phyloP scores from a whole-genome alignment of 2,113 vertebrate genomes.

The Hippoglossus stenolepis region DNA sequence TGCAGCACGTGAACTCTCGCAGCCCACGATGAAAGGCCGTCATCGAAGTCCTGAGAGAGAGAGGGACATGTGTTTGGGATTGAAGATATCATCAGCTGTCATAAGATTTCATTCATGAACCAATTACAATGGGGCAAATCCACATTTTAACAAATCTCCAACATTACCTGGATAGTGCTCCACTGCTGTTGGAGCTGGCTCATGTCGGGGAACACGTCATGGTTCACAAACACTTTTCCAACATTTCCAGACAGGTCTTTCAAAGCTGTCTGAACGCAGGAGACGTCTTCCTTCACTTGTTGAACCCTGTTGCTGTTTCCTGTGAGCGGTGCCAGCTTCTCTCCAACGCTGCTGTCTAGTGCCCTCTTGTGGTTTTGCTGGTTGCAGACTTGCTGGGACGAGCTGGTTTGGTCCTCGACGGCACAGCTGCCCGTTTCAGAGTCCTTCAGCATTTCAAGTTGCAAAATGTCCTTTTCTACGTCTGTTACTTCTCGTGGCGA shows the following conservation, averaged over 20 bases:
- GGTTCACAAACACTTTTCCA: not conserved
- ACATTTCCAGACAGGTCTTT: constrained; percentile 24
- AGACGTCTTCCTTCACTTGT: constrained; percentile 22
- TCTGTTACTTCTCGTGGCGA: constrained; percentile 36
- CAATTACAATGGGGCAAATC: not conserved
- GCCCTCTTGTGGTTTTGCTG: constrained; percentile 56
- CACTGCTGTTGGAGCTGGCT: constrained; percentile 53
- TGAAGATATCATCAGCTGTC: not conserved
- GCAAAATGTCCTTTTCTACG: constrained; percentile 39
- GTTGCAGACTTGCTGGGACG: constrained; percentile 40
- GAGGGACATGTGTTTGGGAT: not conserved
- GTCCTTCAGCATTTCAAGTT: constrained; percentile 36
- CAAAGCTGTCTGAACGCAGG: constrained; percentile 22
- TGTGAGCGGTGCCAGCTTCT: not conserved
- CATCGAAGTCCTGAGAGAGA: constrained; percentile 48
- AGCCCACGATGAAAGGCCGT: constrained; percentile 21
- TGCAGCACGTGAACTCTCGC: constrained; percentile 30
- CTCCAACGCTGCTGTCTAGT: constrained; percentile 43
- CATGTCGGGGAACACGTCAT: constrained; percentile 27
- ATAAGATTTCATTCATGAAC: too few relatives aligned
- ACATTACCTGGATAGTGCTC: constrained; percentile 49
- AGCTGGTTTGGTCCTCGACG: constrained; percentile 27
- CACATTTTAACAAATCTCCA: not conserved
- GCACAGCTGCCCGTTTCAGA: not conserved
- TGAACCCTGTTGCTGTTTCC: constrained; percentile 12